Conservation (phyloP, 2,888 invertebrate species). For the Microctonus aethiopoides region DNA sequence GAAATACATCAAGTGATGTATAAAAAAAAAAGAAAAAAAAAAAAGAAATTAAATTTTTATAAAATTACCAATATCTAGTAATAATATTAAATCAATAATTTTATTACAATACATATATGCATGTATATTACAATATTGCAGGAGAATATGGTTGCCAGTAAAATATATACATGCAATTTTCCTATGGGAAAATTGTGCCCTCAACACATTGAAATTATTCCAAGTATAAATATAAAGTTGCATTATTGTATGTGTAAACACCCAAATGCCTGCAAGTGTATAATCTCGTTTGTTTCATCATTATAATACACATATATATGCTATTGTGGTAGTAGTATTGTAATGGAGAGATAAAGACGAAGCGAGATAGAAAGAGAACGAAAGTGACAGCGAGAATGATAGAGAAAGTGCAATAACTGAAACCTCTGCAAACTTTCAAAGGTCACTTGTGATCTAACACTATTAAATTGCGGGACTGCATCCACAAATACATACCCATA, state of each 20-base stretch:
- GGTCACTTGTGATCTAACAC: constrained; percentile 49
- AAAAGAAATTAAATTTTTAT: too few species aligned
- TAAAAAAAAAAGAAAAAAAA: too few species aligned
- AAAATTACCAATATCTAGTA: too few species aligned
- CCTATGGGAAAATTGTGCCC: constrained; percentile 54
- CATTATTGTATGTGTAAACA: constrained; percentile 40
- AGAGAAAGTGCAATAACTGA: constrained; percentile 23
- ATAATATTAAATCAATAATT: too few species aligned
- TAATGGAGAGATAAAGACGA: constrained; percentile 49
- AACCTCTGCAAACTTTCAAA: constrained; percentile 57
- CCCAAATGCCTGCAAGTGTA: constrained; percentile 40
- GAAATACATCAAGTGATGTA: neutral
- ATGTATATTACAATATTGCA: too few species aligned
- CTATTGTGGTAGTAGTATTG: constrained; percentile 41
- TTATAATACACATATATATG: constrained; percentile 33
- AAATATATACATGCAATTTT: too few species aligned
- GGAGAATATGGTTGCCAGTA: too few species aligned
- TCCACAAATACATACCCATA: neutral
- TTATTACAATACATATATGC: too few species aligned
- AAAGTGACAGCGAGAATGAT: neutral
- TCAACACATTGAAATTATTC: constrained; percentile 36
- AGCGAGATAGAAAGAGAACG: constrained; percentile 26
- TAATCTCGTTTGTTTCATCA: constrained; percentile 53
- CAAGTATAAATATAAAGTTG: constrained; percentile 41
- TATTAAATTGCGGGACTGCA: neutral